Base-by-base conservation (phyloP, 2,113 vertebrate genomes). In the Platichthys stellatus region DNA sequence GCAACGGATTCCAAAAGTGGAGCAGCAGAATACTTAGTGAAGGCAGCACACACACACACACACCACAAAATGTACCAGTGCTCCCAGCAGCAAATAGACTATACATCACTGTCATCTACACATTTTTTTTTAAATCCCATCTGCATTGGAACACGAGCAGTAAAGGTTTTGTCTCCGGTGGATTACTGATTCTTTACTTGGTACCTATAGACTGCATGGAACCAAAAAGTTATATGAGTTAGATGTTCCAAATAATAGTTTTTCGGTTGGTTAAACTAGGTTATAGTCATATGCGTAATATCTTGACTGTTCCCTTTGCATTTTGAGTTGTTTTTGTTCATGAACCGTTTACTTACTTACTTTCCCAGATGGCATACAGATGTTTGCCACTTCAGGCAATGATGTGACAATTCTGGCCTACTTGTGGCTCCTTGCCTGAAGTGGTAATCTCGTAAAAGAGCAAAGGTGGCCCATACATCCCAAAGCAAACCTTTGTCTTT, bases 101-200 rank as follows among this genome's bases (percentile, higher is more conserved):
- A 89, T 90, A 69, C 59, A 89, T 92, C 86, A 88, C 74, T 89
- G 88, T 90, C 80, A 86, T 51, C 66, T 40, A 8, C 0, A 17
- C 62, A 35, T 53, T 62, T 69, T 47, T 24, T 76, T 75, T 64
- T 88, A 81, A 84, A 85, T 87, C 43, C 54, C 63, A 69, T 83
- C 70, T 63, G 69, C 78, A 43, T 74, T 75, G 26, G 53, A 31
- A 53, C 60, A 51, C n/a, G 47, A 45, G 43, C 73, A 80, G 35
- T 28, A 23, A 61, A 73, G 38, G 45, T 78, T 31, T 31, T 7
- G 31, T 7, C 69, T 63, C 69, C 59, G 12, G 35, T 77, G 83
- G 49, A 56, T 76, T 71, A 18, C 11, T 73, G 68, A 28, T 56
- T 63, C 72, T 35, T 75, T 40, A 63, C 31, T 10, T 54, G 28